Conservation (phyloP, 2,888 invertebrate genomes). For the Magallana nippona region DNA sequence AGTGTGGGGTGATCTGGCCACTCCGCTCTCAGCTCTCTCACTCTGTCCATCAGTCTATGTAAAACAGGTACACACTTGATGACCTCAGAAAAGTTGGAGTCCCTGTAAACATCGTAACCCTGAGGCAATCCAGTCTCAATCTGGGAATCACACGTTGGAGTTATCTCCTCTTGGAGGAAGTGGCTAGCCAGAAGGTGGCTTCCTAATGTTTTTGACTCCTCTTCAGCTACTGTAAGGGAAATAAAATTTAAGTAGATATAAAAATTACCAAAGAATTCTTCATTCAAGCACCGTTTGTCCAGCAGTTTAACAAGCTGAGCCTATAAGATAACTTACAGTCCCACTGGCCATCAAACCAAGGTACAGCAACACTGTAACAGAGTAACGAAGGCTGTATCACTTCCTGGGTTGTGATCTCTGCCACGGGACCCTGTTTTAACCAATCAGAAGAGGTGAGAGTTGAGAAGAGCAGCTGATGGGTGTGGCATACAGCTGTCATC, state of each 20-base stretch:
- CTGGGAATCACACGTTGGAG: not conserved
- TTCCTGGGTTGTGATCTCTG: conserved; percentile 52
- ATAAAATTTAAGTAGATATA: not conserved
- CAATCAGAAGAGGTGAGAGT: conserved; percentile 64
- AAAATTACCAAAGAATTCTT: not conserved
- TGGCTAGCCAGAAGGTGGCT: conserved; percentile 60
- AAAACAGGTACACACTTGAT: conserved; percentile 87
- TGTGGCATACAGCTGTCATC: conserved; percentile 64
- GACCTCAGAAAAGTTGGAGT: conserved; percentile 89
- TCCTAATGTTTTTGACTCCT: conserved; percentile 67
- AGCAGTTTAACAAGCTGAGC: not conserved
- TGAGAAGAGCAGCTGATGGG: conserved; percentile 67
- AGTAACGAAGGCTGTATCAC: conserved; percentile 65
- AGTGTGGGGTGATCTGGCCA: conserved; percentile 96
- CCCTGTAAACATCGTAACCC: conserved; percentile 88
- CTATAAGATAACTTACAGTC: not conserved
- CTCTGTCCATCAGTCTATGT: conserved; percentile 83
- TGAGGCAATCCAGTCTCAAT: not conserved
- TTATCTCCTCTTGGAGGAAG: conserved; percentile 40
- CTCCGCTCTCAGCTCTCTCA: conserved; percentile 84
- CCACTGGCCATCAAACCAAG: conserved; percentile 45
- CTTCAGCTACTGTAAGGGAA: conserved; percentile 52
- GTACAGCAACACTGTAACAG: conserved; percentile 67
- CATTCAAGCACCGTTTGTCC: not conserved
- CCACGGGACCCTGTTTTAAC: conserved; percentile 53